Percentiles rank a stretch among this genome's conserved stretches.
These are phyloP conservation scores for Tenthredo notha DNA, from an alignment of 2,888 invertebrate species.

Conservation along the genomic window DNA sequence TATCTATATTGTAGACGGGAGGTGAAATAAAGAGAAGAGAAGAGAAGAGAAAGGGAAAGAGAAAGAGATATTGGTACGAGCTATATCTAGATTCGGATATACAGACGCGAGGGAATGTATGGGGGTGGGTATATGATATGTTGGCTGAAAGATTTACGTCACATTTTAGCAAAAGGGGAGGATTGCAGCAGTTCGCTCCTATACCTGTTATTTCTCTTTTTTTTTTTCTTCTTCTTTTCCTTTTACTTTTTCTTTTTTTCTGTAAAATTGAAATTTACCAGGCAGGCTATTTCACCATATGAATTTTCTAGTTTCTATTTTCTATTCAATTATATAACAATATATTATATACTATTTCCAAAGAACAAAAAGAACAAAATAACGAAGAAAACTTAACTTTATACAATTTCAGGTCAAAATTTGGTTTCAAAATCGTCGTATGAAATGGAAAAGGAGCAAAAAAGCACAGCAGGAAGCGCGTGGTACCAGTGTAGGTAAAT, in stretches of 20 bases:
- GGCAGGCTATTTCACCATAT: neutral
- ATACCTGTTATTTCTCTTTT: neutral
- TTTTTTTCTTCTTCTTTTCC: conserved; percentile 56
- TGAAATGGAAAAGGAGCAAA: conserved; percentile 99
- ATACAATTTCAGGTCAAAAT: conserved; percentile 90
- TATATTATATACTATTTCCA: too few relatives aligned
- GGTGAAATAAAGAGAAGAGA: conserved; percentile 57
- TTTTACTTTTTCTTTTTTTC: neutral
- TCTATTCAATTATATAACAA: too few relatives aligned
- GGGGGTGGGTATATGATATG: conserved; percentile 69
- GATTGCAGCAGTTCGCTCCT: neutral
- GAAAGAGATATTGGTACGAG: conserved; percentile 37
- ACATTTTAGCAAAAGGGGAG: conserved; percentile 66
- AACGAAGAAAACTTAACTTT: too few relatives aligned
- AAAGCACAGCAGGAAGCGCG: conserved; percentile 93
- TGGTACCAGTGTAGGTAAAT: conserved; percentile 77
- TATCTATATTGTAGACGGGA: neutral
- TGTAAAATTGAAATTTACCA: neutral
- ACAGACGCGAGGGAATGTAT: conserved; percentile 58
- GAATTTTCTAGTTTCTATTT: neutral
- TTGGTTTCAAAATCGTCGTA: conserved; percentile 99
- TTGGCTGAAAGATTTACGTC: conserved; percentile 75
- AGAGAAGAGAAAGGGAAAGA: conserved; percentile 42
- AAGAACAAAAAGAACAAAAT: too few relatives aligned
- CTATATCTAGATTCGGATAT: conserved; percentile 52